A percentile compares a stretch with the other conserved stretches of the same genome.
phyloP scores from a whole-genome alignment of 2,888 invertebrate genomes.

The Tipula helvola region DNA sequence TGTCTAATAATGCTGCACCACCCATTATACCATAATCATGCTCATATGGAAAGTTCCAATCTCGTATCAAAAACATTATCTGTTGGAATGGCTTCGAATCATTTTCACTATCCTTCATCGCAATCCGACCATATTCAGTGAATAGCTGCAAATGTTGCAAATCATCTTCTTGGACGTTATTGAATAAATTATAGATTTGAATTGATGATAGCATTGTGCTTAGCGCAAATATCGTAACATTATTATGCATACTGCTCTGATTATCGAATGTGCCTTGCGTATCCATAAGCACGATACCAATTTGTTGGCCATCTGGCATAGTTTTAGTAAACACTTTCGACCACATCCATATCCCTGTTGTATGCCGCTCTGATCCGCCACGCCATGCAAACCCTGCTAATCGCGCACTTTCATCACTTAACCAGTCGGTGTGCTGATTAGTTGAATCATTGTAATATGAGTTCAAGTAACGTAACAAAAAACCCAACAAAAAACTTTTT shows the following conservation, averaged over 20 bases:
- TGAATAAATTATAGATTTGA: constrained; percentile 12
- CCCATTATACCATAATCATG: background rate
- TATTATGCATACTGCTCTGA: constrained; percentile 9
- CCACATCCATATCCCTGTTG: constrained; percentile 14
- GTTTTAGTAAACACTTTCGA: constrained; percentile 13
- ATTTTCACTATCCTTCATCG: background rate
- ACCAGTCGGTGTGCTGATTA: background rate
- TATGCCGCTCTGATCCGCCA: constrained; percentile 11
- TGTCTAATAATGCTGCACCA: background rate
- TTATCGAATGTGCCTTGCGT: constrained; percentile 15
- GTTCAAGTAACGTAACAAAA: constrained; percentile 12
- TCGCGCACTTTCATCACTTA: constrained; percentile 8
- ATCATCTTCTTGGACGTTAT: constrained; percentile 14
- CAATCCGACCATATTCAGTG: constrained; percentile 11
- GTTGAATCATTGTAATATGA: background rate
- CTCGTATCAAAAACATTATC: background rate
- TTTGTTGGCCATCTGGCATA: background rate
- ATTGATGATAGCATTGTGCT: constrained; percentile 14
- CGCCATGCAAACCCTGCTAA: constrained; percentile 13
- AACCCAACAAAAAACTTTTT: constrained; percentile 14
- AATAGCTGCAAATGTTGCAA: constrained; percentile 14
- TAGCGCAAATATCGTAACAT: constrained; percentile 13
- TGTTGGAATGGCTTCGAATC: background rate
- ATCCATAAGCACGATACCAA: constrained; percentile 14
- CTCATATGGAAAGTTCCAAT: background rate